Percentiles rank a stretch among this genome's conserved stretches.
Conservation (phyloP, 1,140 invertebrate species). For the Drosophila insularis region DNA sequence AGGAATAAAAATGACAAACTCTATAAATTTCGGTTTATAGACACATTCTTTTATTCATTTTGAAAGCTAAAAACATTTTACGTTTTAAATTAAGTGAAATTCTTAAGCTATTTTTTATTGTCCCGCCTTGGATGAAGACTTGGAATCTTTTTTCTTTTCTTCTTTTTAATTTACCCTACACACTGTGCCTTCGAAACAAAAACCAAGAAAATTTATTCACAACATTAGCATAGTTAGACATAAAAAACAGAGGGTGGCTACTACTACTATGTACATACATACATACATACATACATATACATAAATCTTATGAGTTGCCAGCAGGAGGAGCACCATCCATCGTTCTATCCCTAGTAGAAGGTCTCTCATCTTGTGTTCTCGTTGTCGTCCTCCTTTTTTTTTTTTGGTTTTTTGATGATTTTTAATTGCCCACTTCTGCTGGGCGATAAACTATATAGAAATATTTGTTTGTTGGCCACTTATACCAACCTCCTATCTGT, state of each 20-base stretch:
- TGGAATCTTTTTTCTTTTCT: neutral
- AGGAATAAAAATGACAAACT: no score
- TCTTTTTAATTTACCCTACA: neutral
- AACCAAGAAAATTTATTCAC: neutral
- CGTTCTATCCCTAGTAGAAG: no score
- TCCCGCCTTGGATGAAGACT: neutral
- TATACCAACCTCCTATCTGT: neutral
- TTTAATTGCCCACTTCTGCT: constrained; percentile 61
- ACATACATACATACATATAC: neutral
- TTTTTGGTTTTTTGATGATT: constrained; percentile 50
- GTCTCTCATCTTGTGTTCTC: no score
- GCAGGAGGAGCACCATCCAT: no score
- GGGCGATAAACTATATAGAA: constrained; percentile 50
- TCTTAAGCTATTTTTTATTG: constrained; percentile 11
- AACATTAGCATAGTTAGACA: constrained; percentile 12
- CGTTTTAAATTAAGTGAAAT: constrained; percentile 9
- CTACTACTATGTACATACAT: neutral
- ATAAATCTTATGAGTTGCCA: neutral
- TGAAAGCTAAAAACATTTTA: no score
- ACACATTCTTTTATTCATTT: neutral
- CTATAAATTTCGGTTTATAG: neutral
- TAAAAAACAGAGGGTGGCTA: neutral
- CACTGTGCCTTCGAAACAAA: neutral
- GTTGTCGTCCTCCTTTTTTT: neutral
- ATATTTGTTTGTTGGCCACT: neutral